Conservation (phyloP, 2,113 vertebrate genomes). For the Peromyscus maniculatus region DNA sequence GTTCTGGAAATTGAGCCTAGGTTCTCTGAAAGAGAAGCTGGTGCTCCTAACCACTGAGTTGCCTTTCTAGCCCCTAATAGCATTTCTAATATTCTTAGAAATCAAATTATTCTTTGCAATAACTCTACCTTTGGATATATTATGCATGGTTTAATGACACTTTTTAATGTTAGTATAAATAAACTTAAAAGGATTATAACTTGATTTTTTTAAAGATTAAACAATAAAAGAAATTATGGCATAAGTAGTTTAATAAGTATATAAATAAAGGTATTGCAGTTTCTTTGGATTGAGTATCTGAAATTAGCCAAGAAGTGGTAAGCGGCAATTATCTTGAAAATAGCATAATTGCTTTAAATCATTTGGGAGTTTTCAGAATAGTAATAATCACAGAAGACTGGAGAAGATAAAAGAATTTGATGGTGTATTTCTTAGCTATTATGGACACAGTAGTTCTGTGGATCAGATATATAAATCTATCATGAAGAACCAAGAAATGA, state of each 20-base stretch:
- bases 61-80: not conserved
- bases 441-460: not conserved
- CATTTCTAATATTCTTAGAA: not conserved
- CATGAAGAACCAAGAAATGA: not conserved
- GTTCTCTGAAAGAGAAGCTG: not conserved
- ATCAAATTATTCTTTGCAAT: not conserved
- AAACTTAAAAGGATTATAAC: not conserved
- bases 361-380: not conserved
- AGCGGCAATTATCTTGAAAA: not conserved
- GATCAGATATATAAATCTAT: not conserved
- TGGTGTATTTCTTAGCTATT: not conserved
- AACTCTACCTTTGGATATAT: not conserved
- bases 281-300: not conserved
- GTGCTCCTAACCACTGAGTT: not conserved
- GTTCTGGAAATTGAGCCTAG: not conserved
- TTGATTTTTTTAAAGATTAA: not conserved
- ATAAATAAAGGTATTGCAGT: not conserved
- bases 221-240: not conserved
- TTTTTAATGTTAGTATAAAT: not conserved
- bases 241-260: not conserved
- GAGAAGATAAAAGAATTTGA: not conserved
- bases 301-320: not conserved
- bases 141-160: not conserved
- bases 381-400: not conserved
- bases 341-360: not conserved